Conservation (phyloP, 2,888 invertebrate species). For the Eustalomyia histrio region DNA sequence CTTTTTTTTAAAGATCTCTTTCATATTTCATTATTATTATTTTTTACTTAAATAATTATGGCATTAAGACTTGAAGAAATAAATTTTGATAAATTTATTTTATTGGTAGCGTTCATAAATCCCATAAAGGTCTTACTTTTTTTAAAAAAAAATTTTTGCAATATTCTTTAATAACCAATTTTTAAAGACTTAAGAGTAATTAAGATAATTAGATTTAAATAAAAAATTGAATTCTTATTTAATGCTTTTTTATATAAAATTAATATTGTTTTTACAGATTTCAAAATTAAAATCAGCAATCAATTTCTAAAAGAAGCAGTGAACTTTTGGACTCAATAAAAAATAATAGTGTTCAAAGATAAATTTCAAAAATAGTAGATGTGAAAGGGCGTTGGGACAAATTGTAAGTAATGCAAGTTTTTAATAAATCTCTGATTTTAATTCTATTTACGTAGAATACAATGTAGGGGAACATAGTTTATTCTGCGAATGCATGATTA, state of each 20-base stretch:
- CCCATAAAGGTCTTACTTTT: constrained; percentile 7
- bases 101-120: not conserved
- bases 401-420: not conserved
- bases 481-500: too few relatives aligned
- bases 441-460: too few relatives aligned
- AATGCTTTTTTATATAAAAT: constrained; percentile 4
- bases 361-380: too few relatives aligned
- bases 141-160: constrained; percentile 29
- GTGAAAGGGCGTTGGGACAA: not conserved
- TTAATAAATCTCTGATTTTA: too few relatives aligned
- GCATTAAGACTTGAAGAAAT: not conserved
- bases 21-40: not conserved
- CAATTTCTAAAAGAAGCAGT: not conserved
- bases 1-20: constrained; percentile 36
- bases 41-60: not conserved
- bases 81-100: not conserved
- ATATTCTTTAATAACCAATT: constrained; percentile 48
- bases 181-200: constrained; percentile 37
- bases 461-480: too few relatives aligned
- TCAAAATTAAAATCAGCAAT: not conserved
- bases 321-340: not conserved
- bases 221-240: constrained; percentile 46
- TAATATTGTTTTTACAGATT: constrained; percentile 9
- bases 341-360: not conserved
- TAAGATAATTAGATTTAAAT: constrained; percentile 46